Evolutionary conservation across 2,797 vertebrate species (phyloP), one percentile per base, ranked within the genome.

Genomic region (Periparus ater): DNA sequence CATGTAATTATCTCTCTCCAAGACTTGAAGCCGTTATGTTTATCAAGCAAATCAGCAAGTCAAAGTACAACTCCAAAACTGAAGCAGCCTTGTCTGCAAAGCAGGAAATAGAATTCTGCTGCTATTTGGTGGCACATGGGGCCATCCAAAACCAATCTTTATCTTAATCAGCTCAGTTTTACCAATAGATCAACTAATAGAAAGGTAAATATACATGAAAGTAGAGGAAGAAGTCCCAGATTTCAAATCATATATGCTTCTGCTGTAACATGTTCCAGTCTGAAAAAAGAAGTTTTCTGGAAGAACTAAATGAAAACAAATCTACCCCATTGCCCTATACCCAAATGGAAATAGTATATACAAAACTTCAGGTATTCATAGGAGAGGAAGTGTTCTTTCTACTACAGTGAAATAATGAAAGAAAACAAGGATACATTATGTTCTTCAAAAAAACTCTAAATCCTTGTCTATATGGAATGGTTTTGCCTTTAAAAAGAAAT

Each of bases 1-100:
- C 53, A 29, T 60, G 61, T 88, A 96, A 93, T 95, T 76, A 84
- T 93, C 65, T 90, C 90, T 71, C 92, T 91, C 91, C 61, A 78
- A 94, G 89, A 40, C 54, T 88, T 93, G 85, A 92, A 81, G 80
- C 71, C 2, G 0, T 94, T 80, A 73, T 74, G 42, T 94, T 97
- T 97, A 95, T 97, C 93, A 94, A 88, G 71, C 38, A 93, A 93
- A 95, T 97, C 96, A 96, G 61, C 80, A 93, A 96, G 74, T 94
- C 87, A 95, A 96, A 96, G 91, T 73, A 47, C 77, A 94, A 45
- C 73, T 88, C 75, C 80, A 94, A 81, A 92, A 91, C 81, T 66
- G 85, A 96, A 85, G 71, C 79, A 87, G 53, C 55, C 67, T 96
- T 95, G 90, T 95, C 95, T 96, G 71, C 84, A 73, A 83, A 88